Base-by-base conservation (phyloP, 2,113 vertebrate genomes). In the Hyaena hyaena region DNA sequence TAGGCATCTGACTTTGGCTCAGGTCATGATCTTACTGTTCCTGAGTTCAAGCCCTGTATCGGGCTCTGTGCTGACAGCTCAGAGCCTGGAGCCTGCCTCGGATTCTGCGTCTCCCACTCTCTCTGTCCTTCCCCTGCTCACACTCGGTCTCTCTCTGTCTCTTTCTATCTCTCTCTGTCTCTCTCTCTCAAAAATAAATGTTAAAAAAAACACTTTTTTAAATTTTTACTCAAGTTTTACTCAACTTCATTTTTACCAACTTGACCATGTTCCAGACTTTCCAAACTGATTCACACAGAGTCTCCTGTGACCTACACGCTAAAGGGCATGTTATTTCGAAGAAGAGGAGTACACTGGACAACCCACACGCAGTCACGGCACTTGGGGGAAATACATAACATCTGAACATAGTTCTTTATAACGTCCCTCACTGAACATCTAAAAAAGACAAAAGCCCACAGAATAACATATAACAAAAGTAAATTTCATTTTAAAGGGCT, bases 161-260 rank as follows among this genome's bases (percentile, higher is more conserved):
- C 73, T 58, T 2, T 23, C 58, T 43, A 10, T 74, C 71, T 39
- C 39, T 45, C 73, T 58, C 7, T 23, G 39, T 39, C 39, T 43
- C 35, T 74, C 71, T 45, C 73, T 58, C 7, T 23, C 58, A 61
- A 61, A 77, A 48, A 31, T 77, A 77, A 48, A 77, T 48, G 7
- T 77, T 77, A 17, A 31, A 76, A 31, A 31, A 48, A 76, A 17
- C 28, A 39, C 17, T 39, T 76, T 76, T 76, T 58, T 21, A 0
- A 58, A 58, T 58, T 7, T 58, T 48, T 66, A 74, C 71, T 74
- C 39, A 24, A 39, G 15, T 77, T 53, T 93, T 65, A 73, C 14
- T 76, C 48, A 66, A 76, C 50, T 63, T 94, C 69, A 84, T 43
- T 69, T 86, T 96, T 61, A 88, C 65, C 53, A 86, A 88, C 55